phyloP scores from a whole-genome alignment of 2,797 vertebrate species.

The Ispidina lecontei region DNA sequence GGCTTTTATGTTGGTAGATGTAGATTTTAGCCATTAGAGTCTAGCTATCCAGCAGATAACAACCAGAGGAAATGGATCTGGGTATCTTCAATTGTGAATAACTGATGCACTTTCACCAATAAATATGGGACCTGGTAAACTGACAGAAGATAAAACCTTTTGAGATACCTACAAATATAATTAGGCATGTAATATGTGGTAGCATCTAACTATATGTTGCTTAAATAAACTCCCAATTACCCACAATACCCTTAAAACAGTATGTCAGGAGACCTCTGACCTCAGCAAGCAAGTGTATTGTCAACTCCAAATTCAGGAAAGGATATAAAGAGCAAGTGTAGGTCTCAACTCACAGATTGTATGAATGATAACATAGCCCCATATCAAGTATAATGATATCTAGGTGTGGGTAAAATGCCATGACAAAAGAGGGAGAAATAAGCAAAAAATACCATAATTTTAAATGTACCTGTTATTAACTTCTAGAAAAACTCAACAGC shows the following conservation, averaged over 20 bases:
- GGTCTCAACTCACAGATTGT: background rate
- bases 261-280: background rate
- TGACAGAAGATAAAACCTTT: background rate
- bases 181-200: background rate
- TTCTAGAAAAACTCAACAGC: background rate
- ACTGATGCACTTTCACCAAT: background rate
- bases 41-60: slow-evolving; percentile 12
- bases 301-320: background rate
- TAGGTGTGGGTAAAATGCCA: background rate
- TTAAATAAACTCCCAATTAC: background rate
- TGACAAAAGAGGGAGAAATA: background rate
- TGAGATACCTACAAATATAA: background rate
- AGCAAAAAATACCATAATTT: background rate
- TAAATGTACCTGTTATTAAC: background rate
- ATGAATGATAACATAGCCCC: background rate
- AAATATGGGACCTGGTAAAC: background rate
- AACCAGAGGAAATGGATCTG: slow-evolving; percentile 11
- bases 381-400: background rate
- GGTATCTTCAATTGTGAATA: background rate
- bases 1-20: slow-evolving; percentile 42
- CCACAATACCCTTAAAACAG: background rate
- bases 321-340: background rate
- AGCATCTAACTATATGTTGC: background rate
- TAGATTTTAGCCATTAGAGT: slow-evolving; percentile 21
- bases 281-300: background rate